These are phyloP conservation scores for Sarcophaga rosellei DNA, from an alignment of 2,888 invertebrate species.

Conservation along the genomic window DNA sequence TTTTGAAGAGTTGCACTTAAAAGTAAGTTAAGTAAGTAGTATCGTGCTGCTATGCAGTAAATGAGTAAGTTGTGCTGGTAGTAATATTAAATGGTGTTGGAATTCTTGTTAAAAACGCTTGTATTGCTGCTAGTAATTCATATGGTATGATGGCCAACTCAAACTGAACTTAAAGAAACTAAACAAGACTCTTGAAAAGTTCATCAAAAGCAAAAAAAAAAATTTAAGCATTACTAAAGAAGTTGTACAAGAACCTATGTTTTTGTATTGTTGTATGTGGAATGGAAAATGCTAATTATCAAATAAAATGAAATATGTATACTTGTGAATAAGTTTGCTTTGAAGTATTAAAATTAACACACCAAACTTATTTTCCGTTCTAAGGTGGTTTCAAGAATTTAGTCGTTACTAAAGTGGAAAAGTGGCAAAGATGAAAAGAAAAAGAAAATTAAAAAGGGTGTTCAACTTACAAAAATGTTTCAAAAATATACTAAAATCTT, in stretches of 20 bases:
- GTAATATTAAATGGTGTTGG: too few species aligned
- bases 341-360: too few species aligned
- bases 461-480: too few species aligned
- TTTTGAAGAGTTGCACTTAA: constrained; percentile 4
- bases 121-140: background rate
- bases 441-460: too few species aligned
- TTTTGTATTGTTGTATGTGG: background rate
- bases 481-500: too few species aligned
- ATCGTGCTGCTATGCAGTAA: background rate
- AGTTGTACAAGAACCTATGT: background rate
- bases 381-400: too few species aligned
- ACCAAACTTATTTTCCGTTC: too few species aligned
- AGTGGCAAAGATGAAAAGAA: too few species aligned
- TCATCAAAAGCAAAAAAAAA: background rate
- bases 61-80: too few species aligned
- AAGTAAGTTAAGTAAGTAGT: background rate
- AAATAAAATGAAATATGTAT: too few species aligned
- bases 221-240: background rate
- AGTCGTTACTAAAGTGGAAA: too few species aligned
- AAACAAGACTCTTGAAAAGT: background rate
- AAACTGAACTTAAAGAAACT: background rate
- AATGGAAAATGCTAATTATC: background rate
- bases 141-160: background rate
- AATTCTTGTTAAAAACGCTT: background rate
- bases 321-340: too few species aligned